Evolutionary conservation across 1,140 invertebrate species (phyloP).

Genomic region (Leptinotarsa defecta): DNA sequence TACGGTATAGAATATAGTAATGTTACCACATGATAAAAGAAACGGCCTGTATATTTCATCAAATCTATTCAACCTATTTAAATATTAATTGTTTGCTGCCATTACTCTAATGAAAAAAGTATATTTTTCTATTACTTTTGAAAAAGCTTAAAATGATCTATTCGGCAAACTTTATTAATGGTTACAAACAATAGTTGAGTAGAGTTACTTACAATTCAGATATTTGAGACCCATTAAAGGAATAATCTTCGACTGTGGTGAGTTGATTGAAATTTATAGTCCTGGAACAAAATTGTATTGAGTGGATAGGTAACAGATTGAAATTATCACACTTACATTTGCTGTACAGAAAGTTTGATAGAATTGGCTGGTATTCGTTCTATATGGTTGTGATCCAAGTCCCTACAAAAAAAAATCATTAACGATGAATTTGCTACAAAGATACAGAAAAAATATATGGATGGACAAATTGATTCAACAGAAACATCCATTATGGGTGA

Average conservation of each 20-base stretch:
- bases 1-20: too few species aligned
- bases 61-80: too few species aligned
- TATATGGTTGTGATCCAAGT: conserved; percentile 65
- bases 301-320: background rate
- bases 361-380: conserved; percentile 58
- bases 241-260: conserved; percentile 62
- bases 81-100: too few species aligned
- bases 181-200: conserved; percentile 18
- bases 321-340: conserved; percentile 41
- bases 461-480: too few species aligned
- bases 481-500: too few species aligned
- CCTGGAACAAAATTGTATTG: conserved; percentile 52
- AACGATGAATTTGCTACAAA: too few species aligned
- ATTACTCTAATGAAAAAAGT: too few species aligned
- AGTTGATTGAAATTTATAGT: conserved; percentile 68
- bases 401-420: conserved; percentile 53
- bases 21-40: too few species aligned
- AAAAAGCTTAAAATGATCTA: too few species aligned
- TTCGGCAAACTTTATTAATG: background rate
- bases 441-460: too few species aligned
- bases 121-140: too few species aligned
- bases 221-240: conserved; percentile 70
- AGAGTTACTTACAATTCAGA: conserved; percentile 65
- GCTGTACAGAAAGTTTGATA: conserved; percentile 61
- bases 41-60: too few species aligned